A percentile compares a stretch with the other conserved stretches of the same genome.
Conservation (phyloP, 2,888 invertebrate species). For the Drosophila sordidula region DNA sequence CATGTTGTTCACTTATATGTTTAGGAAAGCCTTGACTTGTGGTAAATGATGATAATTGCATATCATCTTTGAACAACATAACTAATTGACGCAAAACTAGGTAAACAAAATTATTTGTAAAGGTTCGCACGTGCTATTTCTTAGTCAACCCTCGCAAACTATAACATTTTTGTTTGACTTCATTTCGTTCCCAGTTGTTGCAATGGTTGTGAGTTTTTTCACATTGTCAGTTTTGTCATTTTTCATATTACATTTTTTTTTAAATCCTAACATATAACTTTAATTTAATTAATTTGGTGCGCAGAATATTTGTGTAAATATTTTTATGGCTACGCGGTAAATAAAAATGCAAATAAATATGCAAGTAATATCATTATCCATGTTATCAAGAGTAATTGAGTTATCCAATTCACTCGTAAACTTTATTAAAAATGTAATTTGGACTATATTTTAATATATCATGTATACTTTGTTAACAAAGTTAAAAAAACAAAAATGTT, state of each 20-base stretch:
- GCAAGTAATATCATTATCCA: conserved; percentile 2
- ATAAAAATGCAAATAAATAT: conserved; percentile 6
- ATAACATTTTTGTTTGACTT: neutral
- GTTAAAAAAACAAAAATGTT: too few relatives aligned
- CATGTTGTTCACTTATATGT: neutral
- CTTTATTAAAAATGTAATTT: neutral
- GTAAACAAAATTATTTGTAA: neutral
- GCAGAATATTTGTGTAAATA: conserved; percentile 16
- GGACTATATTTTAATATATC: neutral
- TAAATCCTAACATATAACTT: conserved; percentile 17
- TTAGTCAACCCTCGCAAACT: neutral
- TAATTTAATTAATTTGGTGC: conserved; percentile 56
- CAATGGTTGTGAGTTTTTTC: conserved; percentile 16
- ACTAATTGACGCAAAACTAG: neutral
- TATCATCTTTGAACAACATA: neutral
- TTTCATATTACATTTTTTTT: neutral
- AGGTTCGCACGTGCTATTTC: neutral
- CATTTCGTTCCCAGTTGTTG: neutral
- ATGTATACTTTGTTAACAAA: too few relatives aligned
- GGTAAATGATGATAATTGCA: neutral
- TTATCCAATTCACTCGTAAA: neutral
- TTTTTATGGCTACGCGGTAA: neutral
- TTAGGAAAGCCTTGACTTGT: neutral
- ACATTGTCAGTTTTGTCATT: conserved; percentile 8
- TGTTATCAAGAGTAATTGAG: neutral